A percentile compares a stretch with the other conserved stretches of the same genome.
Evolutionary conservation across 2,113 vertebrate species (phyloP).

Genomic region (Hemicordylus capensis): DNA sequence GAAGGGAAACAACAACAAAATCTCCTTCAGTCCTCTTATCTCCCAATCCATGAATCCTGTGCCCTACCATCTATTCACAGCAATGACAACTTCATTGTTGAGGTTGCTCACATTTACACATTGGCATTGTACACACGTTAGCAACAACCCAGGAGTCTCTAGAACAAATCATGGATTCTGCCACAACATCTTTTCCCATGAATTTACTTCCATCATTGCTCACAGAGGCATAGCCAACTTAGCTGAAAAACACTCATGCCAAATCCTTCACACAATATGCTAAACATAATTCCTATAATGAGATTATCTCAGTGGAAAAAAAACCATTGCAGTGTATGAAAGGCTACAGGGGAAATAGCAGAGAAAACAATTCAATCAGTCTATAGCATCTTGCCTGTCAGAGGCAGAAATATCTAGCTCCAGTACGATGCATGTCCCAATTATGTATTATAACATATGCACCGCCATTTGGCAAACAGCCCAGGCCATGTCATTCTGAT

Average conservation of each 20-base stretch:
- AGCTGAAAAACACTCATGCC: neutral
- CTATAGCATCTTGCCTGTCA: neutral
- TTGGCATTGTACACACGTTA: neutral
- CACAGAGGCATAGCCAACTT: neutral
- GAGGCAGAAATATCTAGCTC: neutral
- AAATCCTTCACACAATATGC: neutral
- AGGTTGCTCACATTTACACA: slow-evolving; percentile 15
- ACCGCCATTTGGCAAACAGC: neutral
- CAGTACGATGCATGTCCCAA: neutral
- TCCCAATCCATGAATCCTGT: slow-evolving; percentile 52
- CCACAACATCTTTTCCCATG: neutral
- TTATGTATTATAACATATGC: neutral
- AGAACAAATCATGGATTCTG: neutral
- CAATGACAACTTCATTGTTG: slow-evolving; percentile 39
- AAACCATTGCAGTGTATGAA: neutral
- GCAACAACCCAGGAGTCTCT: neutral
- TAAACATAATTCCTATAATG: neutral
- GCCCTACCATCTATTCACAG: slow-evolving; percentile 24
- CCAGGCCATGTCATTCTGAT: neutral
- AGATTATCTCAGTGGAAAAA: neutral
- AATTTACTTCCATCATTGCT: neutral
- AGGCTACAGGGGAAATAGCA: neutral
- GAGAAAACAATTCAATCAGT: neutral
- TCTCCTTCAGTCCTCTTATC: slow-evolving; percentile 48
- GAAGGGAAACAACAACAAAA: slow-evolving; percentile 46